Evolutionary conservation across 2,113 vertebrate species (phyloP).

Genomic region (Sylvietta virens): DNA sequence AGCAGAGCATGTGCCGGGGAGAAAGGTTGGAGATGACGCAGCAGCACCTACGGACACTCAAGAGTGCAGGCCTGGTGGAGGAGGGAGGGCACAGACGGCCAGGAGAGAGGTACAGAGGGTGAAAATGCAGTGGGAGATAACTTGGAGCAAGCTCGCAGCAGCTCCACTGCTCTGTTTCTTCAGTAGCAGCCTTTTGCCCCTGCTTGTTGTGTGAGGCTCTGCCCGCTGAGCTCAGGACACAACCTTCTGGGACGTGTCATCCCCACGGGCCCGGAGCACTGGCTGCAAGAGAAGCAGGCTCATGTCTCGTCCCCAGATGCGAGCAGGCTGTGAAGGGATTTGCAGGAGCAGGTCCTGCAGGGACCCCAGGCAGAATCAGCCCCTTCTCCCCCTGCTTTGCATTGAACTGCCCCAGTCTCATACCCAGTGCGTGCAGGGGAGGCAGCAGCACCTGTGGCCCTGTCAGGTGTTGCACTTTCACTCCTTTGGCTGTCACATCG

Average conservation of each 20-base stretch:
- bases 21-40: rapidly evolving
- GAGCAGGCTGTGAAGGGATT: neutral
- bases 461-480: neutral
- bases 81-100: neutral
- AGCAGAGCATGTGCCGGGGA: neutral
- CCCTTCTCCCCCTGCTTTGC: neutral
- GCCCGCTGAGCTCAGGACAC: neutral
- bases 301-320: neutral
- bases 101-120: neutral
- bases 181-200: neutral
- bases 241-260: neutral
- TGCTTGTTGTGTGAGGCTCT: neutral
- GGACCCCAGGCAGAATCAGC: neutral
- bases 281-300: neutral
- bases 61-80: neutral
- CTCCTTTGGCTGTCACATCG: neutral
- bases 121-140: neutral
- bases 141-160: neutral
- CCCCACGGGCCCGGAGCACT: neutral
- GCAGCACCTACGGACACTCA: neutral
- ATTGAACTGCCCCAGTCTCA: neutral
- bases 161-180: neutral
- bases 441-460: neutral
- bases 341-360: neutral
- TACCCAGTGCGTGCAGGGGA: neutral